Conservation (phyloP, 2,797 vertebrate genomes). For the Sebastes cheni region DNA sequence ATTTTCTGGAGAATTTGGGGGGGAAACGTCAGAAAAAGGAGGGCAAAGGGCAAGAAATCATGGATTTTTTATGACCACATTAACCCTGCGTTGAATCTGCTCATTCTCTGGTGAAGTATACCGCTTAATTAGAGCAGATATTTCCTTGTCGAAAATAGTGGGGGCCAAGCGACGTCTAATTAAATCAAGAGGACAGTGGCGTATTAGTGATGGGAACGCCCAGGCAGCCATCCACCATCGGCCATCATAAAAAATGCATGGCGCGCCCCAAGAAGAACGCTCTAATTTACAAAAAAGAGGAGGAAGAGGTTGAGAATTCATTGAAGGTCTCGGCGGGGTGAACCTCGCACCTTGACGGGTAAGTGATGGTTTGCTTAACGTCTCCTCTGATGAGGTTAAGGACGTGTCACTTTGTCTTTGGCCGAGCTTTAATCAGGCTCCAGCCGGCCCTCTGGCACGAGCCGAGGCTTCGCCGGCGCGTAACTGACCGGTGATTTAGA, state of each 20-base stretch:
- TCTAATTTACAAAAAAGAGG: conserved; percentile 54
- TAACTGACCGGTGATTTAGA: conserved; percentile 83
- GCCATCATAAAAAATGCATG: conserved; percentile 80
- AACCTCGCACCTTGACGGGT: conserved; percentile 68
- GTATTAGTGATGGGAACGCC: conserved; percentile 73
- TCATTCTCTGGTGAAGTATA: conserved; percentile 70
- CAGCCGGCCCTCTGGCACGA: conserved; percentile 71
- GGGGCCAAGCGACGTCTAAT: conserved; percentile 71
- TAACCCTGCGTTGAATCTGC: conserved; percentile 66
- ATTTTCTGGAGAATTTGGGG: conserved; percentile 32
- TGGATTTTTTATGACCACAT: conserved; percentile 76
- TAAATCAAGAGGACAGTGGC: conserved; percentile 79
- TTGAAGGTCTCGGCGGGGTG: conserved; percentile 51
- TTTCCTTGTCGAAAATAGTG: conserved; percentile 76
- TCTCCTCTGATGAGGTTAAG: conserved; percentile 79
- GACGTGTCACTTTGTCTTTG: conserved; percentile 77
- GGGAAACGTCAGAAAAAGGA: conserved; percentile 40
- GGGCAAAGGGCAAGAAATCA: conserved; percentile 69
- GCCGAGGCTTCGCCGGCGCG: conserved; percentile 54
- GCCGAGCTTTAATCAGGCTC: conserved; percentile 78
- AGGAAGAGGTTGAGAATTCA: conserved; percentile 38
- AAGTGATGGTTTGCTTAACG: conserved; percentile 72
- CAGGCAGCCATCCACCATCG: conserved; percentile 75
- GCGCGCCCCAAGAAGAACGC: conserved; percentile 59
- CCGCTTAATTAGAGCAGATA: conserved; percentile 80